These are phyloP conservation scores for Hyles euphorbiae DNA, from an alignment of 1,140 invertebrate genomes.

Conservation along the genomic window DNA sequence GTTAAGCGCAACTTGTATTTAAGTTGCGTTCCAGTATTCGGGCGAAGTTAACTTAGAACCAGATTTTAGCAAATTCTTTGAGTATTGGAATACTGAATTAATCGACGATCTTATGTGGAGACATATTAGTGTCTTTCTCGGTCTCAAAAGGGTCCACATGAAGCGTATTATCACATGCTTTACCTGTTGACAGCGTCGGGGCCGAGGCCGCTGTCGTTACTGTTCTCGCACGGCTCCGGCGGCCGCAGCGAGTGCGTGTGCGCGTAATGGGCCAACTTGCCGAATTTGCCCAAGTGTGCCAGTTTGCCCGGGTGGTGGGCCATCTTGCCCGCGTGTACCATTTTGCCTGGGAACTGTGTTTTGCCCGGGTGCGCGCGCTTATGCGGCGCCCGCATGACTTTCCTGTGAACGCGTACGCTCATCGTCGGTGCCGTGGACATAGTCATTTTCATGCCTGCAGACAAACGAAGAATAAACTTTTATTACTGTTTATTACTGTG, in stretches of 20 bases:
- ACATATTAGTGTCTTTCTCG: no score
- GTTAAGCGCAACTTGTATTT: no score
- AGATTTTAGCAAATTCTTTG: no score
- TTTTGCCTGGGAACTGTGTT: conserved; percentile 62
- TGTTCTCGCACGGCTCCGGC: conserved; percentile 82
- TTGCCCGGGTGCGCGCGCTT: conserved; percentile 71
- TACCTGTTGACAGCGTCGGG: conserved; percentile 79
- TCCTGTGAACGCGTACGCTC: conserved; percentile 78
- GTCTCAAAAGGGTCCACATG: no score
- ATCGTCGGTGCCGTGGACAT: conserved; percentile 80
- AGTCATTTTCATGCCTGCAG: conserved; percentile 81
- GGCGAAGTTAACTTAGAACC: no score
- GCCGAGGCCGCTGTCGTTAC: conserved; percentile 89
- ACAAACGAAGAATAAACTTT: conserved; percentile 40
- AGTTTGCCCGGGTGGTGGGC: conserved; percentile 61
- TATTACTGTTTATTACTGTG: neutral
- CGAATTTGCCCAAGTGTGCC: conserved; percentile 61
- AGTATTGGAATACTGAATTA: no score
- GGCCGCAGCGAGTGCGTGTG: conserved; percentile 59
- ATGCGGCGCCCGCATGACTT: conserved; percentile 77
- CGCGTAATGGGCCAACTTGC: conserved; percentile 58
- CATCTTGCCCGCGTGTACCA: conserved; percentile 46
- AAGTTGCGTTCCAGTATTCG: no score
- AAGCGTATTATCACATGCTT: conserved; percentile 7
- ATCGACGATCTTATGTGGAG: no score